Conservation (phyloP, 2,888 invertebrate genomes). For the Eucriotettix oculatus region DNA sequence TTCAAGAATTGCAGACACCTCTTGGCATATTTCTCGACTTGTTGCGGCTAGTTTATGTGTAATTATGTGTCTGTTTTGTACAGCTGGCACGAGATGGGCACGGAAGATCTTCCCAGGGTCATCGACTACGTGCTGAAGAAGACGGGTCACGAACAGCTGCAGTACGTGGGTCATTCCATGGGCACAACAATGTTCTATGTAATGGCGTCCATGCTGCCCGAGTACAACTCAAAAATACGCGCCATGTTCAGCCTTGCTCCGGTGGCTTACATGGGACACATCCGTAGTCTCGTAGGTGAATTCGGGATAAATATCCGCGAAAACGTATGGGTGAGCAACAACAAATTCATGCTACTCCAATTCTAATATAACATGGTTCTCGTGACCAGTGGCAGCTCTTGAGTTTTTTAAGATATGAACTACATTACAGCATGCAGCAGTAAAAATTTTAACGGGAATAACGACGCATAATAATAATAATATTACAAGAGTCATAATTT, state of each 20-base stretch:
- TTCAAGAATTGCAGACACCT: too few species aligned
- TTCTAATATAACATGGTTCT: too few species aligned
- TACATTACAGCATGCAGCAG: too few species aligned
- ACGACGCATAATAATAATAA: too few species aligned
- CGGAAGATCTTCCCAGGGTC: conserved; percentile 61
- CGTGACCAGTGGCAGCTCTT: too few species aligned
- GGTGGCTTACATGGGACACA: conserved; percentile 32
- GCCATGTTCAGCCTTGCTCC: conserved; percentile 53
- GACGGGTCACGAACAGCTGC: conserved; percentile 27
- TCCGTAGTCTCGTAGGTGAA: background rate
- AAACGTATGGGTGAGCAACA: too few species aligned
- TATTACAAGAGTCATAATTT: too few species aligned
- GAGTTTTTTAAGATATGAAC: too few species aligned
- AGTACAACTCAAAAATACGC: conserved; percentile 47
- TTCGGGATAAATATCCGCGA: too few species aligned
- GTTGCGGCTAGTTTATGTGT: background rate
- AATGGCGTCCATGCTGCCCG: conserved; percentile 43
- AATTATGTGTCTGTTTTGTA: background rate
- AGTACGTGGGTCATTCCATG: conserved; percentile 37
- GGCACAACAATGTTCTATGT: conserved; percentile 56
- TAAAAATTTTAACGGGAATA: too few species aligned
- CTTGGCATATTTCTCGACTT: too few species aligned
- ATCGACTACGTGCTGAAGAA: conserved; percentile 46
- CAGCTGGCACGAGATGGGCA: conserved; percentile 72
- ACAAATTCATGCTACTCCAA: too few species aligned